Percentiles rank a stretch among this genome's conserved stretches.
Conservation (phyloP, 2,113 vertebrate genomes). For the Perccottus glenii region DNA sequence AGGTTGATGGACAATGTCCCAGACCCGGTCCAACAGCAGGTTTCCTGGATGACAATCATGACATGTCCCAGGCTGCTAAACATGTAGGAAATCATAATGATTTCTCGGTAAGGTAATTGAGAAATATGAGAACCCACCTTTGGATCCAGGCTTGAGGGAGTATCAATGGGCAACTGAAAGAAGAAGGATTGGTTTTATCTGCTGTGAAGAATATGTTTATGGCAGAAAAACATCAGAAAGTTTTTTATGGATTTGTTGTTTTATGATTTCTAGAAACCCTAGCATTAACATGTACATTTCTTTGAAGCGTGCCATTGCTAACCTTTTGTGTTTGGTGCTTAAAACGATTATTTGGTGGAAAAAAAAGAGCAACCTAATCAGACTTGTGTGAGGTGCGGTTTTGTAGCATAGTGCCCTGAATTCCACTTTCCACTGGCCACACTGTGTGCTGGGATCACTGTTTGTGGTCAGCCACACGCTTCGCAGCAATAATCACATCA, state of each 20-base stretch:
- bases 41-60: background rate
- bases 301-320: slow-evolving; percentile 1
- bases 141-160: background rate
- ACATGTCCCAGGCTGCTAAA: background rate
- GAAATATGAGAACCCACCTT: background rate
- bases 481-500: background rate
- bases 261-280: background rate
- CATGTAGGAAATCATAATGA: slow-evolving; percentile 1
- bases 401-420: background rate
- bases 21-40: background rate
- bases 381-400: slow-evolving; percentile 4
- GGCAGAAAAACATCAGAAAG: slow-evolving; percentile 6
- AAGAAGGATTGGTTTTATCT: slow-evolving; percentile 7
- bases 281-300: slow-evolving; percentile 10
- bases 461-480: slow-evolving; percentile 1
- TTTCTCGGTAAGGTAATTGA: background rate
- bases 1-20: background rate
- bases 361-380: background rate
- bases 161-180: background rate
- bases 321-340: slow-evolving; percentile 5
- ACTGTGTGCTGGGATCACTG: slow-evolving; percentile 8
- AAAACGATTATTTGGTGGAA: background rate
- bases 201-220: slow-evolving; percentile 5
- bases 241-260: background rate
- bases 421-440: background rate